These are phyloP conservation scores for Parauchenoglanis punctatus DNA, from an alignment of 2,797 vertebrate genomes.

Conservation along the genomic window DNA sequence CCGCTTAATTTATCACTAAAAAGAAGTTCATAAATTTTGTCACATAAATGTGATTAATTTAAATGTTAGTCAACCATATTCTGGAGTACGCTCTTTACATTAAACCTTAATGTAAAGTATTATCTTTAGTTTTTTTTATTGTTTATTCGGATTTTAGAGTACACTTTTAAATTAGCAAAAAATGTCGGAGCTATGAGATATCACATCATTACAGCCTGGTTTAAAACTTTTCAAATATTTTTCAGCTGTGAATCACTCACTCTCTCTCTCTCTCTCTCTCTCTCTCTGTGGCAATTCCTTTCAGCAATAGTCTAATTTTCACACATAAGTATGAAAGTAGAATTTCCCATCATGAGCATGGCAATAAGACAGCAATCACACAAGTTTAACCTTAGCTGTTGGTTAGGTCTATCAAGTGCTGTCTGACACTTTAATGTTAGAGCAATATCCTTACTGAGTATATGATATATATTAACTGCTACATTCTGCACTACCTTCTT, in stretches of 20 bases:
- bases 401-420: background rate
- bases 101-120: background rate
- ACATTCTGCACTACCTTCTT: background rate
- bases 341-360: background rate
- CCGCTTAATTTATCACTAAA: background rate
- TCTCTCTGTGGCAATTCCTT: background rate
- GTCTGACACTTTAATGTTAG: background rate
- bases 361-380: background rate
- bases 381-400: background rate
- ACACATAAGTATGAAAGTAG: slow-evolving; percentile 1
- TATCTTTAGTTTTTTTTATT: background rate
- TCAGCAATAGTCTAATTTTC: background rate
- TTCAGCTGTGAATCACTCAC: background rate
- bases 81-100: background rate
- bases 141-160: background rate
- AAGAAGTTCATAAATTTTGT: background rate
- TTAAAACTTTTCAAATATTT: background rate
- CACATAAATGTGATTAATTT: background rate
- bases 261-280: background rate
- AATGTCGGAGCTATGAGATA: background rate
- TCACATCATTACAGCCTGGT: background rate
- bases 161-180: background rate
- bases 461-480: background rate
- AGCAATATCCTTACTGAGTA: background rate
- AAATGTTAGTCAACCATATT: background rate